Percentiles rank a stretch among this genome's conserved stretches.
Conservation (phyloP, 2,113 vertebrate genomes). For the Prietella phreatophila region DNA sequence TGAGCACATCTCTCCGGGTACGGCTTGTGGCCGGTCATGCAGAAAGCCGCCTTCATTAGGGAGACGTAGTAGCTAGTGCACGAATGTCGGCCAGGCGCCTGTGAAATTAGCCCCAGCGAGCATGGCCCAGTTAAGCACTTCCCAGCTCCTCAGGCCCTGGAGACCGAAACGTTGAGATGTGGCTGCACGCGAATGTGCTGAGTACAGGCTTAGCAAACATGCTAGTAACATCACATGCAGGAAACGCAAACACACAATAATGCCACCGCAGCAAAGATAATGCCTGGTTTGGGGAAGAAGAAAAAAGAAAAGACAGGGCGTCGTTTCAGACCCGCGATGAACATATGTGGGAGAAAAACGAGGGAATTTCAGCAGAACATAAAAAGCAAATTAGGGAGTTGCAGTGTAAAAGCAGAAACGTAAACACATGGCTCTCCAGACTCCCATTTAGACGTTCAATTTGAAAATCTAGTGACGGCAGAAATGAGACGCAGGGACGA, state of each 20-base stretch:
- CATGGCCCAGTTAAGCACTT: constrained; percentile 71
- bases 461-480: not conserved
- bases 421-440: constrained; percentile 41
- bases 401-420: constrained; percentile 16
- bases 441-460: constrained; percentile 31
- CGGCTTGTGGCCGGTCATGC: constrained; percentile 31
- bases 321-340: not conserved
- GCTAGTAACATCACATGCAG: constrained; percentile 28
- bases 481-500: not conserved
- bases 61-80: constrained; percentile 55
- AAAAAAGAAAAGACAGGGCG: not conserved
- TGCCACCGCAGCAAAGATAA: constrained; percentile 29
- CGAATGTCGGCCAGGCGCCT: constrained; percentile 62
- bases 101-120: constrained; percentile 74
- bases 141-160: constrained; percentile 63
- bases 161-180: constrained; percentile 69
- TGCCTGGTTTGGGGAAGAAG: not conserved
- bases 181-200: constrained; percentile 53
- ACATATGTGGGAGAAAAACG: not conserved
- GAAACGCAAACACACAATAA: constrained; percentile 36
- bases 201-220: constrained; percentile 35
- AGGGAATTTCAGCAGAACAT: not conserved
- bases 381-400: constrained; percentile 14
- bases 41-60: constrained; percentile 52
- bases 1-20: constrained; percentile 37